Conservation (phyloP, 2,113 vertebrate genomes). For the Noturus placidus region DNA sequence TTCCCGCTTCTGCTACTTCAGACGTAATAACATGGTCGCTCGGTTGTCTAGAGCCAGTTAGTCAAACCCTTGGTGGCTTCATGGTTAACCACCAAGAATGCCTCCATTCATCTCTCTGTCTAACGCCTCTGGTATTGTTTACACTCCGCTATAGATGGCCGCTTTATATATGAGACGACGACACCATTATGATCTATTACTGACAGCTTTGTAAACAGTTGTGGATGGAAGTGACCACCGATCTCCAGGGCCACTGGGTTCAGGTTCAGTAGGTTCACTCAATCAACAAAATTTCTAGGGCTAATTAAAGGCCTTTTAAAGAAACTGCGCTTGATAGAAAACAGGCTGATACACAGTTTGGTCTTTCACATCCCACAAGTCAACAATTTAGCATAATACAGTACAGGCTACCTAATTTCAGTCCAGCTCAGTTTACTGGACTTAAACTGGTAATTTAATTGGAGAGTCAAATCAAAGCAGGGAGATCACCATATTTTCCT, state of each 20-base stretch:
- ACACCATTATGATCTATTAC: constrained; percentile 29
- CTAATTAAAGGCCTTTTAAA: constrained; percentile 24
- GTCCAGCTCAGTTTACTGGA: background rate
- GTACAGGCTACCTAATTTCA: background rate
- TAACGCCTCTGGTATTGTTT: constrained; percentile 51
- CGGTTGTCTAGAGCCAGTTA: constrained; percentile 63
- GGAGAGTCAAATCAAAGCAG: background rate
- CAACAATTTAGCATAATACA: background rate
- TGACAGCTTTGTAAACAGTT: constrained; percentile 37
- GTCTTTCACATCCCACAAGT: constrained; percentile 17
- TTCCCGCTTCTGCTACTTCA: constrained; percentile 58
- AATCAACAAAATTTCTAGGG: constrained; percentile 7
- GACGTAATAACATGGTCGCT: constrained; percentile 67
- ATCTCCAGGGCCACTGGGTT: constrained; percentile 9
- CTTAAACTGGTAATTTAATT: background rate
- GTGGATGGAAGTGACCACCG: constrained; percentile 2
- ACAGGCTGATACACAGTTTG: background rate
- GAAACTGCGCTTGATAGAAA: constrained; percentile 3
- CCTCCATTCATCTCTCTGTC: constrained; percentile 54
- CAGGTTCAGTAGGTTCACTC: constrained; percentile 22
- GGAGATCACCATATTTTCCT: background rate
- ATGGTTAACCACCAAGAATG: constrained; percentile 50
- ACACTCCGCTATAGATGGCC: constrained; percentile 32
- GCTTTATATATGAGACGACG: constrained; percentile 14
- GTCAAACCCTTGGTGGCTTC: constrained; percentile 52